A percentile compares a stretch with the other conserved stretches of the same genome.
These are phyloP conservation scores for Ochotona curzoniae DNA, from an alignment of 2,113 vertebrate species.

Conservation along the genomic window DNA sequence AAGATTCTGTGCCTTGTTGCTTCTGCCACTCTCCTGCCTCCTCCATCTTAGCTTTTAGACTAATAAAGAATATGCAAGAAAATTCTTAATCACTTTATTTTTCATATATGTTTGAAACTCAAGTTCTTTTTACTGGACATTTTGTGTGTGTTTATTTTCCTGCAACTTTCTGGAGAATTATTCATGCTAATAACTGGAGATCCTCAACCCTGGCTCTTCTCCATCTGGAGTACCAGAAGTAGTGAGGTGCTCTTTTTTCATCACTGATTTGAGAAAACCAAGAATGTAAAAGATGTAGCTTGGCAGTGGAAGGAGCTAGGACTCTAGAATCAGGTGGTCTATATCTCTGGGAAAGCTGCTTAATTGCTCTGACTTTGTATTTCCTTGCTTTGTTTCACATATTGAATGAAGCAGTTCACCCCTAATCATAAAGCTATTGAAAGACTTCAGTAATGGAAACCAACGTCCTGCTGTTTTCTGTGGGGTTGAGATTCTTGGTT, in stretches of 20 bases:
- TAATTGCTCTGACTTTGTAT: neutral
- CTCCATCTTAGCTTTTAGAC: neutral
- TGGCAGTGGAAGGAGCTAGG: neutral
- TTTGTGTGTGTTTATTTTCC: neutral
- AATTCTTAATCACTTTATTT: neutral
- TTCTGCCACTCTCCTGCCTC: neutral
- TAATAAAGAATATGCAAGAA: neutral
- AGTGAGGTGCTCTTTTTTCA: fast-evolving
- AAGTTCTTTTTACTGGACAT: neutral
- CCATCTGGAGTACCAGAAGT: neutral
- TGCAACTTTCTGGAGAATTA: constrained; percentile 12
- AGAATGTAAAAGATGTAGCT: neutral
- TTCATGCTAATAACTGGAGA: neutral
- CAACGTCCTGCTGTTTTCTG: fast-evolving
- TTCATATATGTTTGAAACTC: neutral
- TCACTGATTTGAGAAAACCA: neutral
- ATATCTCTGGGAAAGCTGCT: neutral
- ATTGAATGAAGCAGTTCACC: neutral
- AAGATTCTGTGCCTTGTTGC: neutral
- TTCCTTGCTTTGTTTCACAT: neutral
- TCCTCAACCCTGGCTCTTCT: neutral
- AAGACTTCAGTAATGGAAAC: neutral
- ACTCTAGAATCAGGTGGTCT: neutral
- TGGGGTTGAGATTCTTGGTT: neutral
- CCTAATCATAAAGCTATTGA: neutral